Conservation (phyloP, 2,113 vertebrate genomes). For the Steatornis caripensis region DNA sequence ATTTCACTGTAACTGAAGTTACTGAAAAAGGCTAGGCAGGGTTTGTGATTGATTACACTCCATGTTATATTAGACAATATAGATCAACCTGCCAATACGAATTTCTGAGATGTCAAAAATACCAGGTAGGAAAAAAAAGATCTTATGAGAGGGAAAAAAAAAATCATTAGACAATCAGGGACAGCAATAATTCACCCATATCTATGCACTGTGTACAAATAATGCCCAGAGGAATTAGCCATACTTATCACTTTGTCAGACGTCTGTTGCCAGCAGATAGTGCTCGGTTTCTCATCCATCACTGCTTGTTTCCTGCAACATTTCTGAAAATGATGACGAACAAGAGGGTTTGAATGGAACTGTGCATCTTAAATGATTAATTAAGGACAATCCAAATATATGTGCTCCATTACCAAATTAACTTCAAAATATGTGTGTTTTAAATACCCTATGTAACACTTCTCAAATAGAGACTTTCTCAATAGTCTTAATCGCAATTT, state of each 20-base stretch:
- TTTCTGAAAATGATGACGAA: conserved; percentile 19
- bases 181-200: conserved; percentile 74
- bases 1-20: conserved; percentile 20
- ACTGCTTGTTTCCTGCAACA: conserved; percentile 44
- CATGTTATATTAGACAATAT: conserved; percentile 72
- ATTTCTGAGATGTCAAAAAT: conserved; percentile 76
- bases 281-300: neutral
- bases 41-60: conserved; percentile 72
- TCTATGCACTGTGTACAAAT: conserved; percentile 69
- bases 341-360: conserved; percentile 41
- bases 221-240: conserved; percentile 66
- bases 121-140: conserved; percentile 58
- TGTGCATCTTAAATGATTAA: neutral
- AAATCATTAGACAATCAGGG: conserved; percentile 75
- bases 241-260: conserved; percentile 62
- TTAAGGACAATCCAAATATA: neutral
- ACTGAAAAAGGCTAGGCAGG: conserved; percentile 32
- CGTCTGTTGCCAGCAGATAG: conserved; percentile 35
- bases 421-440: neutral
- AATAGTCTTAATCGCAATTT: neutral
- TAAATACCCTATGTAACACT: neutral
- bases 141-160: conserved; percentile 57
- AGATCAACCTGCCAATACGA: conserved; percentile 81
- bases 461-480: neutral
- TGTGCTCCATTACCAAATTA: neutral